These are phyloP conservation scores for Microplitis mediator DNA, from an alignment of 1,140 invertebrate genomes.

Conservation along the genomic window DNA sequence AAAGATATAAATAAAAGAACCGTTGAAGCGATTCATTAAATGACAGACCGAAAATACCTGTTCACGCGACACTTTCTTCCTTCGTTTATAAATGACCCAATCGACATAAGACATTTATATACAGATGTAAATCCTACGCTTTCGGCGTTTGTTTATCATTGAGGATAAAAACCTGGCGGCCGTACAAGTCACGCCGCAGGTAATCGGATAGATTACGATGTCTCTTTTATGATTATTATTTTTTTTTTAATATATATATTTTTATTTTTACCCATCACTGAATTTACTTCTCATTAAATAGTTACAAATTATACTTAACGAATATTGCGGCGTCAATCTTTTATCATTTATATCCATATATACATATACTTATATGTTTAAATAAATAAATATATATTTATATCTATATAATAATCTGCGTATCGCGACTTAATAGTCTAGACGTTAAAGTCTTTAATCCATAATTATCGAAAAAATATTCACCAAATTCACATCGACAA, in stretches of 20 bases:
- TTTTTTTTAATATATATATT: constrained; percentile 1
- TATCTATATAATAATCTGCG: constrained; percentile 22
- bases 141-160: constrained; percentile 18
- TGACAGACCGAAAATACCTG: neutral
- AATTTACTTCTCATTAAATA: constrained; percentile 30
- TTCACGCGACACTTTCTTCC: constrained; percentile 24
- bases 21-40: constrained; percentile 17
- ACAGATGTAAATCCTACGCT: constrained; percentile 13
- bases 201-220: constrained; percentile 15
- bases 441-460: constrained; percentile 10
- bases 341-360: neutral
- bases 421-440: constrained; percentile 13
- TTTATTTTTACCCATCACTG: neutral
- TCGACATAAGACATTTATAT: constrained; percentile 14
- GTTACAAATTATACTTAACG: constrained; percentile 28
- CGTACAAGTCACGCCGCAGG: neutral
- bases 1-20: constrained; percentile 10
- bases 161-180: neutral
- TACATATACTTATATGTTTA: neutral
- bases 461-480: constrained; percentile 31
- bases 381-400: neutral
- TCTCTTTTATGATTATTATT: neutral
- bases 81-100: constrained; percentile 19
- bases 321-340: neutral
- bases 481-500: constrained; percentile 13